Conservation (phyloP, 1,140 invertebrate species). For the Papilio helenus region DNA sequence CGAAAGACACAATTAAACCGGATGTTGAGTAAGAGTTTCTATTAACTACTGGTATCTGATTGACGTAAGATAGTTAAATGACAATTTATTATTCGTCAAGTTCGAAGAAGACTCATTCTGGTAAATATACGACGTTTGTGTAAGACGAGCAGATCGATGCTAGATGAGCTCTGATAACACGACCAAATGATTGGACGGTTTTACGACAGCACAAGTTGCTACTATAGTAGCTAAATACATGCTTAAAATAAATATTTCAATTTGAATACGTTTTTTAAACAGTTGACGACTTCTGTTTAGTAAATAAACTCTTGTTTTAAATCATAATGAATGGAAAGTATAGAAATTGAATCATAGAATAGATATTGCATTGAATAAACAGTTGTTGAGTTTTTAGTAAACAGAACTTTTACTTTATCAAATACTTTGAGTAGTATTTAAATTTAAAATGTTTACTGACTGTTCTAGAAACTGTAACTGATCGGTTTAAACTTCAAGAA, state of each 20-base stretch:
- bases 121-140: slow-evolving; percentile 52
- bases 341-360: neutral
- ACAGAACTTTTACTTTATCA: neutral
- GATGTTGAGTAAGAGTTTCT: slow-evolving; percentile 51
- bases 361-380: neutral
- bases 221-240: neutral
- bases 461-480: slow-evolving; percentile 11
- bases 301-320: neutral
- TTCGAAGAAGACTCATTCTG: slow-evolving; percentile 55
- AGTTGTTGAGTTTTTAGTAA: neutral
- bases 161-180: slow-evolving; percentile 56
- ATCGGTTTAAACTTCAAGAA: slow-evolving; percentile 12
- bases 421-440: neutral
- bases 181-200: slow-evolving; percentile 63
- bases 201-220: slow-evolving; percentile 44
- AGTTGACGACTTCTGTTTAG: neutral
- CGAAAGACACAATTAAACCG: slow-evolving; percentile 51
- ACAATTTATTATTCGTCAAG: slow-evolving; percentile 65
- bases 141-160: slow-evolving; percentile 61
- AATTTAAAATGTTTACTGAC: neutral
- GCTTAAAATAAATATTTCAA: slow-evolving; percentile 14
- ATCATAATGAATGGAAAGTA: neutral
- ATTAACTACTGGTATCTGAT: slow-evolving; percentile 50
- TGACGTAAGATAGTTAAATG: slow-evolving; percentile 53
- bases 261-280: neutral